These are phyloP conservation scores for Crypturellus undulatus DNA, from an alignment of 2,113 vertebrate genomes.

Conservation along the genomic window DNA sequence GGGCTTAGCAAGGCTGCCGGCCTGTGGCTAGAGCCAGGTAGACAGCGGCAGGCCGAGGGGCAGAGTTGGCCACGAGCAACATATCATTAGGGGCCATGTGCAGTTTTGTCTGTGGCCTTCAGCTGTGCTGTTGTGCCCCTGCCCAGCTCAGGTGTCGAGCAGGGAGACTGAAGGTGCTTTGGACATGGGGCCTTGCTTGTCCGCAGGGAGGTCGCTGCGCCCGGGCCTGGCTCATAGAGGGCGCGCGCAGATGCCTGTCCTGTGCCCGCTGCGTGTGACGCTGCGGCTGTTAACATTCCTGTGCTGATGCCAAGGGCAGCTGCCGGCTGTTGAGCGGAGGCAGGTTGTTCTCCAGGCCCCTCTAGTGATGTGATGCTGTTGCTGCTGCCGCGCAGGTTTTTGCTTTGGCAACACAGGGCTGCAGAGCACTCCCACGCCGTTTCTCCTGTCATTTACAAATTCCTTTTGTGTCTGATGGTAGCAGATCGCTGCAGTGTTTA, in stretches of 20 bases:
- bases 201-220: no score
- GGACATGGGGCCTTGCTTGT: fast-evolving
- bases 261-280: background rate
- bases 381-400: background rate
- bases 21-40: background rate
- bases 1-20: background rate
- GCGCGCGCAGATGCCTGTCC: background rate
- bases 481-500: fast-evolving
- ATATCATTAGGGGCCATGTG: background rate
- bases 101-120: constrained; percentile 5
- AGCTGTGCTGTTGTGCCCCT: background rate
- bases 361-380: fast-evolving
- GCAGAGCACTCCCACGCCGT: background rate
- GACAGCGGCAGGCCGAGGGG: fast-evolving
- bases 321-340: fast-evolving
- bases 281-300: background rate
- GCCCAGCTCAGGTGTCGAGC: background rate
- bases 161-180: background rate
- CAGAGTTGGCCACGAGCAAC: background rate
- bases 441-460: background rate
- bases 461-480: background rate
- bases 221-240: no score
- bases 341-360: no score
- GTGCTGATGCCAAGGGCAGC: background rate
- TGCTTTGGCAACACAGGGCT: background rate